These are phyloP conservation scores for Thalassarche chlororhynchos DNA, from an alignment of 2,113 vertebrate species.

Conservation along the genomic window DNA sequence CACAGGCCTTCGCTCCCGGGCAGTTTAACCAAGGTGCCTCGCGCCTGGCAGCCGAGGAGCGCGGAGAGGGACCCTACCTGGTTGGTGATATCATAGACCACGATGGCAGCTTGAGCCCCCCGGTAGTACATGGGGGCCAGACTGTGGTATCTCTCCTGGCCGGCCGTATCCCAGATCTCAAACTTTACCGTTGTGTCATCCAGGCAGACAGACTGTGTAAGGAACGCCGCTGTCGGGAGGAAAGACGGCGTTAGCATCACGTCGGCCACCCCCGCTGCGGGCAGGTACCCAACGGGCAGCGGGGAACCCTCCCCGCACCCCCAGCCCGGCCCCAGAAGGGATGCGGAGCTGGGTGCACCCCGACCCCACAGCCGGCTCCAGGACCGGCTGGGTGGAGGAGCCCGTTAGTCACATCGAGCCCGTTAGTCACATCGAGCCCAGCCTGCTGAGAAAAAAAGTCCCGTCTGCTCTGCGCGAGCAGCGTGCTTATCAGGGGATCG, in stretches of 20 bases:
- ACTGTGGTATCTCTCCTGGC: conserved; percentile 84
- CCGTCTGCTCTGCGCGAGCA: fast-evolving
- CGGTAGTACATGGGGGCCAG: conserved; percentile 85
- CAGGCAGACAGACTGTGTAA: conserved; percentile 83
- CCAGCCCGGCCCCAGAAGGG: not conserved
- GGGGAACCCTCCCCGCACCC: not conserved
- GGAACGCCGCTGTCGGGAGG: conserved; percentile 73
- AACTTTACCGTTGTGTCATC: conserved; percentile 85
- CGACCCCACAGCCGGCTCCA: fast-evolving
- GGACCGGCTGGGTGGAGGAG: not conserved
- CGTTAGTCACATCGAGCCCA: not conserved
- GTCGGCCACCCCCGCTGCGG: not conserved
- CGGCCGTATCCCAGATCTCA: conserved; percentile 86
- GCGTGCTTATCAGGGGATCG: not conserved
- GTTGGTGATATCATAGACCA: conserved; percentile 85
- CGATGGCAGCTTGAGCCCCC: conserved; percentile 81
- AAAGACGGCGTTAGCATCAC: not conserved
- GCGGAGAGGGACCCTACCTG: conserved; percentile 47
- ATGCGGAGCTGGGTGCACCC: not conserved
- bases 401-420: not conserved
- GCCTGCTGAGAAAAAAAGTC: too few species aligned
- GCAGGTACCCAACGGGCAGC: not conserved
- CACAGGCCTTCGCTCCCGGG: not conserved
- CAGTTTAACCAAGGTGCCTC: not conserved
- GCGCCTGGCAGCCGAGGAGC: not conserved